A percentile compares a stretch with the other conserved stretches of the same genome.
Evolutionary conservation across 2,888 invertebrate genomes (phyloP).

Genomic region (Meiosimyza platycephala): DNA sequence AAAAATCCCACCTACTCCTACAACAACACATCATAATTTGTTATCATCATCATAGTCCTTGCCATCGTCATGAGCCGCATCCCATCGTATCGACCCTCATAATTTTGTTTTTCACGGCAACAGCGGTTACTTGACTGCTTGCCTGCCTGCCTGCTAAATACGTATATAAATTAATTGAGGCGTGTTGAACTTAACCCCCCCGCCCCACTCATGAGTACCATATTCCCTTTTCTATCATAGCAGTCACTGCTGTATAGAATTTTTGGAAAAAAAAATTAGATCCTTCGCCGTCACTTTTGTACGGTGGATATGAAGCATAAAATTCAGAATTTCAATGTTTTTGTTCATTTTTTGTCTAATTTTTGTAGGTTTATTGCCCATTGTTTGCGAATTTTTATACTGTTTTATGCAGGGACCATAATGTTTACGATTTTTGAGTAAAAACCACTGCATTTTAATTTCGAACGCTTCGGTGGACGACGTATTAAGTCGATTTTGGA

Average conservation of each 20-base stretch:
- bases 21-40: conserved; percentile 23
- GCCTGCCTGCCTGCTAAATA: background rate
- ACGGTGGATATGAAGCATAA: too few species aligned
- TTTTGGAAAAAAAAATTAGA: background rate
- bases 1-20: too few species aligned
- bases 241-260: background rate
- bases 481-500: too few species aligned
- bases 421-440: too few species aligned
- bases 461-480: too few species aligned
- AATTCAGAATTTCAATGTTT: too few species aligned
- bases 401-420: too few species aligned
- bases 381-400: too few species aligned
- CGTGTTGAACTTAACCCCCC: conserved; percentile 7
- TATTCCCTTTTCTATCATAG: background rate
- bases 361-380: too few species aligned
- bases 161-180: conserved; percentile 28
- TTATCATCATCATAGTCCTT: conserved; percentile 11
- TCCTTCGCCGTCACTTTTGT: too few species aligned
- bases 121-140: background rate
- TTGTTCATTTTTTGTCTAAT: too few species aligned
- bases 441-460: too few species aligned
- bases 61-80: background rate
- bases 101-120: background rate
- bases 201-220: background rate
- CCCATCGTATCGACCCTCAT: background rate